Base-by-base conservation (phyloP, 1,140 invertebrate species). In the Stenopsyche tienmushanensis region DNA sequence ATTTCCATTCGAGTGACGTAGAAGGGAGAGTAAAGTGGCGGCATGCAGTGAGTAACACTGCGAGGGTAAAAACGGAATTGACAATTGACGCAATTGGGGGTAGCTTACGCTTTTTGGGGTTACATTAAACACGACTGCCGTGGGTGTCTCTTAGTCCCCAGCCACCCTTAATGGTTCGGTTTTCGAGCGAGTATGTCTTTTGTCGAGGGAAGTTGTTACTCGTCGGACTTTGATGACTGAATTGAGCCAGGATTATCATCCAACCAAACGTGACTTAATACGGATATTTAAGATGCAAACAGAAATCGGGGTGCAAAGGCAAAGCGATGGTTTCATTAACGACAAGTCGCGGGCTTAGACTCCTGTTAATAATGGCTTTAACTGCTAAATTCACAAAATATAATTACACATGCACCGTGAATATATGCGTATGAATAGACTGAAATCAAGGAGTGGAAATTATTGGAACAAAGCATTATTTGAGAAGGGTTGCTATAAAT, bases 21-120 rank as follows among this genome's bases (percentile, higher is more conserved):
- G 57, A 5, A 21, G 5, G 49, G 20, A n/a, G 7, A 52, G 15
- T 21, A 52, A 52, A 52, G 49, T 42, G 39, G 57, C 34, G 17
- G 57, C 57, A 17, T n/a, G 57, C 34, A 59, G 57, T 25, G 18
- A 49, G 45, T 49, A 49, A 17, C 45, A 21, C 18, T 15, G 50
- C 50, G 52, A 20, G 63, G 68, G 64, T 59, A 44, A 52, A 65
- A 66, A 64, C 60, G 54, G 68, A 70, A 70, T 70, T 70, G 68
- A 70, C 68, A 70, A 70, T 70, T 70, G 68, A 70, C 68, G 68
- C 68, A 70, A 70, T 70, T 70, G 68, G 68, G 67, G 68, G 68
- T 70, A 70, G 68, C 64, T 63, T 66, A 66, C 64, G 64, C 64
- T 63, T 66, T 65, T 63, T 70, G 68, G 68, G 68, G 68, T 70